Base-by-base conservation (phyloP, 2,113 vertebrate species). In the Thalassarche chlororhynchos region DNA sequence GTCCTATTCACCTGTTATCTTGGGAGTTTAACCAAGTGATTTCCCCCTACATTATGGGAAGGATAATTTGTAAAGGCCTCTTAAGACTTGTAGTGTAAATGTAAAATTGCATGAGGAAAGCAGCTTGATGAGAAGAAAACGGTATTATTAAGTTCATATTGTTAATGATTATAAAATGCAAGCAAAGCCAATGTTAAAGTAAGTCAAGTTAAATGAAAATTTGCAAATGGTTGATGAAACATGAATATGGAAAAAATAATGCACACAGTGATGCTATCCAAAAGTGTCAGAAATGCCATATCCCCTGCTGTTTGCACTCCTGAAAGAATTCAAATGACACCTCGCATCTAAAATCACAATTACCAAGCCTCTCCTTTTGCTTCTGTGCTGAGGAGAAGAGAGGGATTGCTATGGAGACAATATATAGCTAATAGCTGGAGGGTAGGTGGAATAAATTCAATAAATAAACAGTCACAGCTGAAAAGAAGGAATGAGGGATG, bases 331-430 rank as follows among this genome's bases (percentile, higher is more conserved):
- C 92, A 95, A 90, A 93, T 94, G 81, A 89, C 84, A 87, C 78
- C 91, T 95, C 96, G 93, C 89, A 91, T 96, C 82, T 93, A 68
- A 96, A 96, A 94, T 79, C 83, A 81, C 84, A 95, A 96, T 97
- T 96, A 94, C 62, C 51, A 75, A 86, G 54, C 57, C 64, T 90
- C 79, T 97, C 55, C 84, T 83, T 91, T 49, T 86, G 78, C 90
- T 88, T 89, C 78, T 85, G 60, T 87, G 87, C 87, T 79, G 89
- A 79, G 60, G 25, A 87, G 89, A 92, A 92, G 58, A 93, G 78
- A 91, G 82, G 17, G 57, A 96, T 97, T 96, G 93, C 97, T 96
- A 97, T 97, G 97, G 96, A 96, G 95, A 97, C 97, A 95, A 89
- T 90, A 91, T 85, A 93, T 74, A 92, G 38, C 95, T 95, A 94